Percentiles rank a stretch among this genome's conserved stretches.
These are phyloP conservation scores for Catharus fuscescens DNA, from an alignment of 2,113 vertebrate species.

Conservation along the genomic window DNA sequence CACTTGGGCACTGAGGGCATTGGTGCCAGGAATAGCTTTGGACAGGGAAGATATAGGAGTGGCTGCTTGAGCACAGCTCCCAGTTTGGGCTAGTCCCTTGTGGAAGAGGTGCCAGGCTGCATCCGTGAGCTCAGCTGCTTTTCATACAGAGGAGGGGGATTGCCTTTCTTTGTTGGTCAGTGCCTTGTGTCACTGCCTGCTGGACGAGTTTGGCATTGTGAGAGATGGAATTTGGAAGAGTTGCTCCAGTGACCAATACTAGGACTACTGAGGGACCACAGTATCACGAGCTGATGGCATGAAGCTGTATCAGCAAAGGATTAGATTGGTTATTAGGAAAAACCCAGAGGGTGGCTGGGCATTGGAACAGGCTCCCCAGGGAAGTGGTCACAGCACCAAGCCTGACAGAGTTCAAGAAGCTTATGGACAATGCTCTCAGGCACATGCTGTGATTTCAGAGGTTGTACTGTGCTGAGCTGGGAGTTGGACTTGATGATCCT, in stretches of 20 bases:
- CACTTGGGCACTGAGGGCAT: slow-evolving; percentile 18
- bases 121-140: background rate
- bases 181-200: background rate
- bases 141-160: accelerated
- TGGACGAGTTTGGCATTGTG: background rate
- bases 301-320: background rate
- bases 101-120: background rate
- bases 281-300: background rate
- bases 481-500: background rate
- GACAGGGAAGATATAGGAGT: background rate
- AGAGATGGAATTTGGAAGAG: background rate
- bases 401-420: background rate
- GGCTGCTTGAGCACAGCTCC: background rate
- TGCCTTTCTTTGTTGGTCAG: background rate
- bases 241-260: background rate
- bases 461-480: background rate
- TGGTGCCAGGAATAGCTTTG: slow-evolving; percentile 63
- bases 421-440: background rate
- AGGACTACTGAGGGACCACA: background rate
- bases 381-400: background rate
- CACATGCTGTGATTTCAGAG: background rate
- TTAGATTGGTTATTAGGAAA: background rate
- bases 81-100: background rate
- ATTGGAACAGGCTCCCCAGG: background rate
- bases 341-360: background rate